These are phyloP conservation scores for Sweltsa coloradensis DNA, from an alignment of 1,140 invertebrate species.

Conservation along the genomic window DNA sequence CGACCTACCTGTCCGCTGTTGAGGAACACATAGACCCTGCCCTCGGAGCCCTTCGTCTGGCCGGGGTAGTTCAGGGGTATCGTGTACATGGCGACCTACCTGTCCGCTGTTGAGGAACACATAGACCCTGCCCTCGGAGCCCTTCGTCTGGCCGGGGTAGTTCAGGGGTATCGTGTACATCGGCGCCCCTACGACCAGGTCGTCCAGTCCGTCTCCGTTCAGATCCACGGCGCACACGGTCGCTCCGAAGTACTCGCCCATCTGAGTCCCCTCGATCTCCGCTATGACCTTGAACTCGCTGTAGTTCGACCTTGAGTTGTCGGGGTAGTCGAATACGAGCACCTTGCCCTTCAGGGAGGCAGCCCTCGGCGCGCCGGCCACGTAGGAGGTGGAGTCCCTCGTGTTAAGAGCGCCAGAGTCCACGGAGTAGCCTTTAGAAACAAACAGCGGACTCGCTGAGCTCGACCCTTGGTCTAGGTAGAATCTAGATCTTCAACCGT, in stretches of 20 bases:
- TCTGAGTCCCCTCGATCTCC: slow-evolving; percentile 76
- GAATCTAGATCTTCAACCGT: too few species aligned
- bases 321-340: neutral
- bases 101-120: slow-evolving; percentile 63
- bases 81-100: slow-evolving; percentile 87
- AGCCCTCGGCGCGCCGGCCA: neutral
- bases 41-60: slow-evolving; percentile 80
- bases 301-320: neutral
- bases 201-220: slow-evolving; percentile 84
- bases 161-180: slow-evolving; percentile 77
- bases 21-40: slow-evolving; percentile 81
- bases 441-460: too few species aligned
- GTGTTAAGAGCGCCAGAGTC: neutral
- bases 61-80: slow-evolving; percentile 58
- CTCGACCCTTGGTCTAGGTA: too few species aligned
- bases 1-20: too few species aligned
- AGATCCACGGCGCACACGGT: slow-evolving; percentile 76
- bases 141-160: slow-evolving; percentile 67
- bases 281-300: neutral
- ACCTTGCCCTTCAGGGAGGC: neutral
- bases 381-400: neutral
- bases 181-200: slow-evolving; percentile 89
- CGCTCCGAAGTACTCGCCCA: slow-evolving; percentile 95
- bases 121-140: slow-evolving; percentile 87
- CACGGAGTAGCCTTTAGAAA: neutral